Base-by-base conservation (phyloP, 2,888 invertebrate genomes). In the Archaeoteleia sp. region DNA sequence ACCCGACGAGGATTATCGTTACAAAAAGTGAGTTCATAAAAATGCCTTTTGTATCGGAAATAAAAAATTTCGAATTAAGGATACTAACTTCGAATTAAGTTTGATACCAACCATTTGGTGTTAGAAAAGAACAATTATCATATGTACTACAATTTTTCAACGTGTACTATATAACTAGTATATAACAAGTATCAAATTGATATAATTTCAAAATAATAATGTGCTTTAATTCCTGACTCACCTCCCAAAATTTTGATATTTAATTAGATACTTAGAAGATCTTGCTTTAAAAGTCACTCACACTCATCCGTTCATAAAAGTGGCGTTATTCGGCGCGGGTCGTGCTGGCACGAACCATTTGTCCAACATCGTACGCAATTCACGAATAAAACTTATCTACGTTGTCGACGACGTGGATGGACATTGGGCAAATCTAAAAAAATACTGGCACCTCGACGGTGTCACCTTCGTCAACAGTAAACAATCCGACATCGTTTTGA, bases 321-420 rank as follows among this genome's bases (percentile, higher is more conserved):
- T 87, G 0, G 90, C 90, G 2, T 80, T 90, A 13, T 90, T 90
- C 70, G 90, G 90, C 0, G 80, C 88, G 1, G 90, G 90, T 1
- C 87, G 90, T 20, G 90, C 90, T 1, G 90, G 90, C 0, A 88
- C 88, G 42, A 90, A 90, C 65, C 90, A 91, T 72, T 79, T 90
- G 61, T 69, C 81, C 8, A 88, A 87, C 67, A 81, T 90, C 13
- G 67, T 87, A 2, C 77, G 75, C 4, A 89, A 87, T 76, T 85
- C 86, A 0, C 87, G 89, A 3, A 79, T 87, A 0, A 82, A 86
- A 17, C 78, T 91, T 2, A 80, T 88, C 34, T 91, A 90, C 75
- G 81, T 90, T 34, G 87, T 91, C 0, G 90, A 91, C 37, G 88
- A 89, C 42, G 0, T 82, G 85, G 0, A 87, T 86, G 32, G 87